phyloP scores from a whole-genome alignment of 2,113 vertebrate genomes.

The Leptocoma aspasia region DNA sequence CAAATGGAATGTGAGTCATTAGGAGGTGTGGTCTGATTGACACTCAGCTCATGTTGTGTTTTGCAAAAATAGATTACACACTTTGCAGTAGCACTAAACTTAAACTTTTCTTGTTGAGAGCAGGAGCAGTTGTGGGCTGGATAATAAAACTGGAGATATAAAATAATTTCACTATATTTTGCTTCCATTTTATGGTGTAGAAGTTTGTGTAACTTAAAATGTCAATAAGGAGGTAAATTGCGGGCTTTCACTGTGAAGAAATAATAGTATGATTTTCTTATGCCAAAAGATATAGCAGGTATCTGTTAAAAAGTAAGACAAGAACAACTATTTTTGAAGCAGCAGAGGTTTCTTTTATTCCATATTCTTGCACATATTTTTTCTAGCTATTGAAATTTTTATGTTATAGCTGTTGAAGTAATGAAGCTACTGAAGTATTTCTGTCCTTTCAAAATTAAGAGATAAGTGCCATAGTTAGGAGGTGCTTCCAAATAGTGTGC shows the following conservation, averaged over 20 bases:
- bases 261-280: background rate
- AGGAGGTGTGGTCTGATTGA: background rate
- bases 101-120: constrained; percentile 18
- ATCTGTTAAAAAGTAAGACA: background rate
- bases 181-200: background rate
- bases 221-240: background rate
- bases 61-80: background rate
- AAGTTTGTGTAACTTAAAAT: background rate
- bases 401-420: background rate
- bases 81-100: background rate
- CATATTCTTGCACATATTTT: background rate
- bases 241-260: constrained; percentile 7
- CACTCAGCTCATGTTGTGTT: background rate
- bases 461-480: background rate
- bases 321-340: background rate
- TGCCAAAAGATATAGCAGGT: background rate
- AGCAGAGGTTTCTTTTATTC: background rate
- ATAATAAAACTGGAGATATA: background rate
- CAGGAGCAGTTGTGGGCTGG: background rate
- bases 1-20: background rate
- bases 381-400: background rate
- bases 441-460: background rate
- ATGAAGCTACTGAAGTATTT: background rate
- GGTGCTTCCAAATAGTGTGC: background rate
- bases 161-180: background rate